Base-by-base conservation (phyloP, 2,113 vertebrate genomes). In the Saimiri boliviensis region DNA sequence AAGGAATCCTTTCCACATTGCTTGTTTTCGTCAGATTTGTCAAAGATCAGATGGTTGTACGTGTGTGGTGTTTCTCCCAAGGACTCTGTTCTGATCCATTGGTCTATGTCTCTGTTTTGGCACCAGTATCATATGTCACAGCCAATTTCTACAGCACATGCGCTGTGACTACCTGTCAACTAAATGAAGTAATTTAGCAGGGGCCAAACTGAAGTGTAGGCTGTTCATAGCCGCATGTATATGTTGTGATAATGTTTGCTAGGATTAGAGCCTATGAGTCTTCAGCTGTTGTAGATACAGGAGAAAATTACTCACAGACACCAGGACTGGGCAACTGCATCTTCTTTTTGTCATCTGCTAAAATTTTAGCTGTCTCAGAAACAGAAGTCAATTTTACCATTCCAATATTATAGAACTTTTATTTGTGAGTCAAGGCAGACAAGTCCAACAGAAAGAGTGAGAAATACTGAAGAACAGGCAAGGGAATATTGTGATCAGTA, bases 351-450 rank as follows among this genome's bases (percentile, higher is more conserved):
- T 77, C 74, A n/a, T 35, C 13, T 27, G 25, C 30, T 86, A 70
- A 80, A 35, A 8, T 68, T 58, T 40, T 35, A 47, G 25, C 40
- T 42, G 1, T 74, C 35, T 83, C 14, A 56, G n/a, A 27, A 11
- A 63, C 6, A 30, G 6, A 7, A 74, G 32, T 20, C 32, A 37
- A 1, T 49, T 63, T 42, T 35, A 6, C 19, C 35, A 37, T 3
- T 8, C 35, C 9, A 21, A 7, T 14, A 37, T 19, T 42, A 60
- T 1, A 74, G 27, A 68, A 32, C 1, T 58, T 76, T 66, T 40
- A 6, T 63, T 96, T 77, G 16, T 87, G 47, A 71, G 17, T 68
- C 16, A 42, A 76, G 35, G 30, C 23, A 90, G n/a, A 89, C 76
- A 63, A 93, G 5, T 35, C 40, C 16, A 79, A 14, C 60, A 54